Percentiles rank a stretch among this genome's conserved stretches.
Evolutionary conservation across 2,113 vertebrate species (phyloP).

Genomic region (Rattus rattus): DNA sequence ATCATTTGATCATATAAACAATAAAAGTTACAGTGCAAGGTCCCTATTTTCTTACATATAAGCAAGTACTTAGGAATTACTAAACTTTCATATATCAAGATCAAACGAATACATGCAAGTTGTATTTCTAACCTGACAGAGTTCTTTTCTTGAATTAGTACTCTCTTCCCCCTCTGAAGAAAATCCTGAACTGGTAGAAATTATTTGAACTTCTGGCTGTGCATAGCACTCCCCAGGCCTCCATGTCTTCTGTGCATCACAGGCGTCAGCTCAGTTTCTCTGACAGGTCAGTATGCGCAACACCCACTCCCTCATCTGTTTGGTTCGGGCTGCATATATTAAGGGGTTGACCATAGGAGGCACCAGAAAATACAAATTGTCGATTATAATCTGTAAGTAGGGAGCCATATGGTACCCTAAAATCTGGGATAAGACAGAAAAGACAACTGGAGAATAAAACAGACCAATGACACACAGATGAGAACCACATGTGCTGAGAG

Average conservation of each 20-base stretch:
- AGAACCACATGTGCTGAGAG: constrained; percentile 75
- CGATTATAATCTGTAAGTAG: constrained; percentile 65
- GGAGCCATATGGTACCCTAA: constrained; percentile 40
- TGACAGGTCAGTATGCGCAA: neutral
- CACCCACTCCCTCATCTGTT: constrained; percentile 23
- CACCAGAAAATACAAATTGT: constrained; percentile 74
- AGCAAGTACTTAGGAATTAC: neutral
- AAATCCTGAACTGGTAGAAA: neutral
- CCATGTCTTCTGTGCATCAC: neutral
- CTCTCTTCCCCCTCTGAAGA: neutral
- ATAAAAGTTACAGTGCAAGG: neutral
- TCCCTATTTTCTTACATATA: neutral
- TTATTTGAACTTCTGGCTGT: neutral
- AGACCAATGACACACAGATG: constrained; percentile 65
- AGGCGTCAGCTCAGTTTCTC: neutral
- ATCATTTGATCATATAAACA: neutral
- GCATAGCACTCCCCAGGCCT: neutral
- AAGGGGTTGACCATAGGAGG: constrained; percentile 66
- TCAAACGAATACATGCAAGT: neutral
- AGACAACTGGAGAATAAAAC: constrained; percentile 65
- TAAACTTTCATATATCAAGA: neutral
- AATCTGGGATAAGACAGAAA: constrained; percentile 50
- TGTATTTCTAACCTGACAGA: neutral
- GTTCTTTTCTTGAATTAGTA: neutral
- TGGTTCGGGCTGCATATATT: neutral